Conservation (phyloP, 2,888 invertebrate genomes). For the Luffia ferchaultella region DNA sequence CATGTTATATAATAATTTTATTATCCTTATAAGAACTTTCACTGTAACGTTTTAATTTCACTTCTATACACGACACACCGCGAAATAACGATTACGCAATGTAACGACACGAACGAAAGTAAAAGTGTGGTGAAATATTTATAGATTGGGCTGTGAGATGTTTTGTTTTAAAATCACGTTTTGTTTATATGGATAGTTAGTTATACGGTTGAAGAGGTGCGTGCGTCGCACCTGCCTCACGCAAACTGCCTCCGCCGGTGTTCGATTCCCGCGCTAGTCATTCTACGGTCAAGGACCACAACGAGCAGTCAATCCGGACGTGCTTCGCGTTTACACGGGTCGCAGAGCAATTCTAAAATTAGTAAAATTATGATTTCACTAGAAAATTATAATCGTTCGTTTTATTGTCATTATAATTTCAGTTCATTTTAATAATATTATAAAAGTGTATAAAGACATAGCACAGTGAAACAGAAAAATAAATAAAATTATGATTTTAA, state of each 20-base stretch:
- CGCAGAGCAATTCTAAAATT: too few species aligned
- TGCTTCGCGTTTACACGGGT: neutral
- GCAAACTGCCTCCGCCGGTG: neutral
- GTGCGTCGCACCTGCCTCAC: neutral
- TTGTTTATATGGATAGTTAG: too few species aligned
- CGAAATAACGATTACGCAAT: neutral
- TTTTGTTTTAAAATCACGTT: too few species aligned
- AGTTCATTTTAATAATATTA: too few species aligned
- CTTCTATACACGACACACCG: neutral
- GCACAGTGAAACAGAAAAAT: too few species aligned
- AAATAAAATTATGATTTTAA: too few species aligned
- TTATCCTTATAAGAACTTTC: neutral
- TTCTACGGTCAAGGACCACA: constrained; percentile 40
- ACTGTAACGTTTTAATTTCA: neutral
- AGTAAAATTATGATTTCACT: too few species aligned
- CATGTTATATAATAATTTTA: neutral
- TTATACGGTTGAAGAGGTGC: too few species aligned
- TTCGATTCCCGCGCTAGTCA: neutral
- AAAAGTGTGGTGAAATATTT: neutral
- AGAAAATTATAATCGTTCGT: too few species aligned
- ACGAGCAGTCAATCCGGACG: constrained; percentile 48
- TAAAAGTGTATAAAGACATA: too few species aligned
- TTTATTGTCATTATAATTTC: too few species aligned
- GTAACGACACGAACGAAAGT: neutral
- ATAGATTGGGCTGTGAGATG: too few species aligned